A percentile compares a stretch with the other conserved stretches of the same genome.
These are phyloP conservation scores for Sebastes wilsoni DNA, from an alignment of 2,797 vertebrate genomes.

Conservation along the genomic window DNA sequence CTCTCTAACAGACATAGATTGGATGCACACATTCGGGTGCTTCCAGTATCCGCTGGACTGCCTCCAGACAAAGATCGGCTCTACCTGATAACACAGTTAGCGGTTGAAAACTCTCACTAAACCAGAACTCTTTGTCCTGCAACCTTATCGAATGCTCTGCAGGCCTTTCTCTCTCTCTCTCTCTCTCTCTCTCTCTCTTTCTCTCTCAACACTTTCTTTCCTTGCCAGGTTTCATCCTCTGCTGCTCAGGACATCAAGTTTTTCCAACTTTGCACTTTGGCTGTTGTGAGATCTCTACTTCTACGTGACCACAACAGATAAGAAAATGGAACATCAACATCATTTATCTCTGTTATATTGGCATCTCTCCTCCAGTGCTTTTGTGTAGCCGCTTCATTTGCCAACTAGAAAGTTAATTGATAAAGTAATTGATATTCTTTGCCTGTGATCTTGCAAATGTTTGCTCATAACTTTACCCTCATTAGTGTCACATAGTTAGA, in stretches of 20 bases:
- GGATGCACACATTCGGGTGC: not conserved
- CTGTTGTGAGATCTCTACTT: not conserved
- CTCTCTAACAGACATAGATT: not conserved
- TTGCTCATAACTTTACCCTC: slow-evolving; percentile 29
- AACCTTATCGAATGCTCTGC: slow-evolving; percentile 14
- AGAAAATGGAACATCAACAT: not conserved
- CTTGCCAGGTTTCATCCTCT: not conserved
- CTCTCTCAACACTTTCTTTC: not conserved
- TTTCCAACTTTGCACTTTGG: not conserved
- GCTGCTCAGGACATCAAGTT: not conserved
- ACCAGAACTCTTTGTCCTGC: not conserved
- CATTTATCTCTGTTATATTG: not conserved
- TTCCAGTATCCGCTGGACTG: not conserved
- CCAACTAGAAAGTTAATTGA: not conserved
- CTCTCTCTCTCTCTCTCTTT: not conserved
- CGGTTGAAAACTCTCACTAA: slow-evolving; percentile 15
- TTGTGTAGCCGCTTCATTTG: slow-evolving; percentile 8
- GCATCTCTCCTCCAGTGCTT: not conserved
- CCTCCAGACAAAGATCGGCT: slow-evolving; percentile 21
- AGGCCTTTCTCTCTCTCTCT: not conserved
- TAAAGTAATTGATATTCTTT: slow-evolving; percentile 19
- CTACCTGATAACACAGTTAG: not conserved
- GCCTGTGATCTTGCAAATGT: slow-evolving; percentile 14
- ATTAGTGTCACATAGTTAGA: slow-evolving; percentile 53
- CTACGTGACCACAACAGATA: not conserved